Evolutionary conservation across 2,113 vertebrate species (phyloP), one percentile per base, ranked within the genome.

Genomic region (Corynorhinus townsendii): DNA sequence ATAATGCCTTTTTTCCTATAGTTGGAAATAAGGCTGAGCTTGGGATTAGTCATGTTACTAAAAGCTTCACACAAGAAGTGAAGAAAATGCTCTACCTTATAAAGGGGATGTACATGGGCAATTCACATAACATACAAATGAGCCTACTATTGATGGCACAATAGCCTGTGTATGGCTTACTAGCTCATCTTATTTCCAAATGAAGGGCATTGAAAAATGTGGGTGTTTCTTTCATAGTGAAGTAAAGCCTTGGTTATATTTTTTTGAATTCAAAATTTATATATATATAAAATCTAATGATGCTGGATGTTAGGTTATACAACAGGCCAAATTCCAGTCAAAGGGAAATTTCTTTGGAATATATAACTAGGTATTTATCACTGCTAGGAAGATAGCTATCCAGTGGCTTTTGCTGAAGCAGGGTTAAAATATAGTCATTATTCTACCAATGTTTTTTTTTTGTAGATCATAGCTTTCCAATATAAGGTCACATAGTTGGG

Each of bases 21-120:
- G 59, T 95, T 96, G 96, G 40, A 97, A 95, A 33, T 79, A 92
- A 93, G 77, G 92, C 91, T 94, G 79, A 97, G 95, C 68, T 85
- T 72, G 56, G 85, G 15, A 94, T 96, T 86, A 88, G 68, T 97
- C 86, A 89, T 85, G 43, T 95, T 97, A 54, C 0, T 86, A 95
- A 97, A n/a, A 54, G 73, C 72, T 95, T 97, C 90, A 35, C 86
- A 77, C 75, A 38, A 62, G 77, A 24, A 84, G 30, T 14, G 66
- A 93, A 79, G 87, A 84, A 86, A 94, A 59, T 75, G 43, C 72
- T 20, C 2, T 56, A 68, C 38, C 35, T 96, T 91, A 86, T 0
- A 22, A 84, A 95, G 96, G 91, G 82, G 83, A 90, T 96, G 96
- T 95, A 96, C 0, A 0, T 76, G 93, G 76, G 8, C 28, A 88